Evolutionary conservation across 2,888 invertebrate species (phyloP), one percentile per base, ranked within the genome.

Genomic region (Drosophila quinaria): DNA sequence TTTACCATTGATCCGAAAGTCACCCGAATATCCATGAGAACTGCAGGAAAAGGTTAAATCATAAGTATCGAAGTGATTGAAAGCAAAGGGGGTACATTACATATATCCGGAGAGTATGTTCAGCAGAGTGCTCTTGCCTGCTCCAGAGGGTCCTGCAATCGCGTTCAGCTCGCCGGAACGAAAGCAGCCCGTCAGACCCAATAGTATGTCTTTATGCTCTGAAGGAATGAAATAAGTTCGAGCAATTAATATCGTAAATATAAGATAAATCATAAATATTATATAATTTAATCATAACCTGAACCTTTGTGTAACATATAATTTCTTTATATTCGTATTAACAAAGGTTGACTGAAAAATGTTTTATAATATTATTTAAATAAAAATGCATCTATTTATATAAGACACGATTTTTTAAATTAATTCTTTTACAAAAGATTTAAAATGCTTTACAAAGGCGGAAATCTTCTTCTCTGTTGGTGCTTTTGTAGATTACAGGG

Each of bases 81-180:
- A 10, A 33, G 6, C 5, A 9, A 35, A n/a, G 2, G 35, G 47
- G 51, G 58, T 66, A 55, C 39, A 39, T 29, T 22, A 50, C 50
- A 95, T 96, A 93, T 97, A 98, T 82, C 98, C 97, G 37, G 98
- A 96, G 75, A 98, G 93, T 86, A 98, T 96, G 92, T 98, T 97
- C 94, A 98, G 95, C 69, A 98, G 94, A 2, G 97, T 96, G 73
- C 97, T 96, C 93, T 98, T 98, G 63, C 98, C 97, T 10, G 96
- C 97, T 13, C 98, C 98, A 0, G 97, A 96, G 50, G 97, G 97
- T 29, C 98, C 98, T 94, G 98, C 96, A 84, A 98, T 96, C 58
- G 97, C 97, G 8, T 95, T 96, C 75, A 97, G 93, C 91, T 97
- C 96, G 2, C 96, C 96, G 0, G 95, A 94, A 76, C 94, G 94